Evolutionary conservation across 2,888 invertebrate species (phyloP), one percentile per base, ranked within the genome.

Genomic region (Megastigmus dorsalis): DNA sequence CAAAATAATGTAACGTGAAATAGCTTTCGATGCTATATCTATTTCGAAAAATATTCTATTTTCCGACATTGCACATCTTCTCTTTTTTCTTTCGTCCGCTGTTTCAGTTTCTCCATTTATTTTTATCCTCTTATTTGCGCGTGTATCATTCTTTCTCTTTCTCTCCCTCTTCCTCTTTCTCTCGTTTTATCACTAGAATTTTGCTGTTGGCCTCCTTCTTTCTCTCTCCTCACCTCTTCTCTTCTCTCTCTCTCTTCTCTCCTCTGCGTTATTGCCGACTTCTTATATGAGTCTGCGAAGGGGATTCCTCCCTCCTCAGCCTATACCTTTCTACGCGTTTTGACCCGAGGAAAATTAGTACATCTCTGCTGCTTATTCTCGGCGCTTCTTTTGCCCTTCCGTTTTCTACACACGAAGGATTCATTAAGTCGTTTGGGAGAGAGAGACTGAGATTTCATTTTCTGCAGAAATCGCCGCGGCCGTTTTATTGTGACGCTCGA

Each of bases 281-380:
- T 55, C 57, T 50, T 68, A 68, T 68, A 68, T 20, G 68, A 67
- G 57, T 67, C 15, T 28, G 54, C 36, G 10, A 18, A 26, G 5
- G 3, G 13, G 59, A 68, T 59, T 68, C 59, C 48, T 50, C 4
- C 65, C 36, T 45, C 13, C 10, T 43, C n/a, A n/a, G n/a, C n/a
- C 28, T 13, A 26, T 26, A 13, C 30, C 10, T 4, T 30, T 26
- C 41, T 28, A 18, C 59, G 28, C 18, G 20, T 54, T 45, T 38
- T 55, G 57, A 65, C 71, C 63, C 63, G 57, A 41, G 38, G 63
- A 71, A 71, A 71, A 71, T 71, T 71, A 71, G 71, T 71, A 71
- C 63, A 63, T 65, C 71, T 71, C 33, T 52, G 48, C 41, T 60
- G 50, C 60, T 69, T 69, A 69, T 69, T 69, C 55, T 13, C 50